Percentiles rank a stretch among this genome's conserved stretches.
These are phyloP conservation scores for Deilephila porcellus DNA, from an alignment of 2,888 invertebrate species.

Conservation along the genomic window DNA sequence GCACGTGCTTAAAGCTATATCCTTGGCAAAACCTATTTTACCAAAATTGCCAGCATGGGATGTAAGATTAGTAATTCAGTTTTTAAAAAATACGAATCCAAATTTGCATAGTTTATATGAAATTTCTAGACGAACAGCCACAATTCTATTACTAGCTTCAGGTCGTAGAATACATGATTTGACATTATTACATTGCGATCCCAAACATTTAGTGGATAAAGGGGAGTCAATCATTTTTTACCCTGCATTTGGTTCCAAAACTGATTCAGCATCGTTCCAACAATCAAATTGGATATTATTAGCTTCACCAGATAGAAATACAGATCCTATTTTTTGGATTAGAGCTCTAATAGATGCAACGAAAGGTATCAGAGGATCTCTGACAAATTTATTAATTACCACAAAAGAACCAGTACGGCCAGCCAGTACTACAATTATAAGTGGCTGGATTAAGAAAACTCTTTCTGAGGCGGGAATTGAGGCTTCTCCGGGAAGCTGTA, in stretches of 20 bases:
- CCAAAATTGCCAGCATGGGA: background rate
- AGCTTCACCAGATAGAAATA: background rate
- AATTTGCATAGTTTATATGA: background rate
- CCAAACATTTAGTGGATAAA: background rate
- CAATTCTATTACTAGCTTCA: background rate
- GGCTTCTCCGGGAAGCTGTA: background rate
- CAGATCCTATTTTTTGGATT: background rate
- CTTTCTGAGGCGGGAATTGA: background rate
- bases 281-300: background rate
- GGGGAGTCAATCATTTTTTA: background rate
- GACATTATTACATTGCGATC: background rate
- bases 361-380: background rate
- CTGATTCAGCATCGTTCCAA: background rate
- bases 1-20: constrained; percentile 6
- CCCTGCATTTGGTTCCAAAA: background rate
- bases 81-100: background rate
- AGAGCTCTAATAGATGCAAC: background rate
- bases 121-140: background rate
- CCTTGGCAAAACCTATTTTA: background rate
- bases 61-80: background rate
- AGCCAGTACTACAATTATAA: background rate
- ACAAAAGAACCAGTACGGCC: background rate
- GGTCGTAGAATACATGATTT: constrained; percentile 3
- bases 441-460: background rate
- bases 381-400: too few relatives aligned